Evolutionary conservation across 2,888 invertebrate species (phyloP), one percentile per base, ranked within the genome.

Genomic region (Vanessa cardui): DNA sequence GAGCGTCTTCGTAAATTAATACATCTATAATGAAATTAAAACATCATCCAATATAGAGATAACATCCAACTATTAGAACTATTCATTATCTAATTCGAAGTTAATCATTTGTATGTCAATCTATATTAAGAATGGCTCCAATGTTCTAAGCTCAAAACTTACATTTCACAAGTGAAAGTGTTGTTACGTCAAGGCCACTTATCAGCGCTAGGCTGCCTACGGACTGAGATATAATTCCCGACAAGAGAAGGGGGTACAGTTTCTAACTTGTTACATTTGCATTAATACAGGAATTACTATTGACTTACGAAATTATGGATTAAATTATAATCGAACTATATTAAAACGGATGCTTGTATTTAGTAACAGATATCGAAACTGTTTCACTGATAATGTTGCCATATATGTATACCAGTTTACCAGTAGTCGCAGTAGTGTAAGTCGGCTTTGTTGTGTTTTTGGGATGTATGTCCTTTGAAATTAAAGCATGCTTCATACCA

Each of bases 121-220:
- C 16, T 16, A 31, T 31, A 54, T 54, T 54, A 54, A 16, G 26
- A 54, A 26, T 31, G 31, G 26, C 52, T 54, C n/a, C 6, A 49
- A 31, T 54, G 52, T 16, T 54, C 52, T 54, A 54, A 54, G 52
- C 52, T 54, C 31, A 31, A 33, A 54, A 56, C 58, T 59, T 39
- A 59, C 60, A 56, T 65, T 47, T 68, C 56, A 66, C 62, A 47
- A 64, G 71, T 68, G 71, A 71, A 71, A 71, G 71, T 21, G 46
- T 60, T 39, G 39, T 67, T 58, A 58, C 62, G 46, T 68, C 45
- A 68, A 60, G 47, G 56, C 56, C 70, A 61, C 67, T 64, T 58
- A 62, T 64, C 66, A 66, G 61, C 46, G 54, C 52, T 47, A 66
- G 66, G 66, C 66, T 66, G 49, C 56, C 54, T 54, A 20, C 4